These are phyloP conservation scores for Camptogramma bilineatum DNA, from an alignment of 2,888 invertebrate genomes.

Conservation along the genomic window DNA sequence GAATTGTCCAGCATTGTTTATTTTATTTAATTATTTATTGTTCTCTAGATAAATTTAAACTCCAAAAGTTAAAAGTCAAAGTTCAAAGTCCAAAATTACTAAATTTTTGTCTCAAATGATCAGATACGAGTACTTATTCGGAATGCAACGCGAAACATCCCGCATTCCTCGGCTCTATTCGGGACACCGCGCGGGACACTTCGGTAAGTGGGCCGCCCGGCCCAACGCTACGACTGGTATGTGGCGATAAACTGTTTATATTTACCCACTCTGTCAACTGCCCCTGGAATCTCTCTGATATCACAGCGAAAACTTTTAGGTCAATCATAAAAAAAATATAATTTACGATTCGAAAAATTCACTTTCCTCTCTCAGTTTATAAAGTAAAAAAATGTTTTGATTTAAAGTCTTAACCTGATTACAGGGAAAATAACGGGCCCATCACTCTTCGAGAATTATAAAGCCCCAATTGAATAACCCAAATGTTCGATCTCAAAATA, in stretches of 20 bases:
- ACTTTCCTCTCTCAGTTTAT: background rate
- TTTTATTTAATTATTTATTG: no score
- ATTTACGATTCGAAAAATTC: slow-evolving; percentile 17
- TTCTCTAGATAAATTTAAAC: no score
- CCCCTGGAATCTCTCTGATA: background rate
- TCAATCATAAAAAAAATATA: slow-evolving; percentile 16
- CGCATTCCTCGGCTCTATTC: slow-evolving; percentile 13
- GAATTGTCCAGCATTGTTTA: no score
- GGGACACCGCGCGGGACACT: slow-evolving; percentile 9
- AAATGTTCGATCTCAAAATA: slow-evolving; percentile 31
- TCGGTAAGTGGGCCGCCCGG: slow-evolving; percentile 24
- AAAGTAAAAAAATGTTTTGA: slow-evolving; percentile 12
- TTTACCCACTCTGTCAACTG: slow-evolving; percentile 3
- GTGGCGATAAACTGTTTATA: slow-evolving; percentile 18
- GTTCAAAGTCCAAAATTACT: no score
- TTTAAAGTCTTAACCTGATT: slow-evolving; percentile 25
- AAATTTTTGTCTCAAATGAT: background rate
- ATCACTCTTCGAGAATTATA: slow-evolving; percentile 25
- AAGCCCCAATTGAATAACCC: slow-evolving; percentile 27
- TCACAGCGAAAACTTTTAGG: slow-evolving; percentile 7
- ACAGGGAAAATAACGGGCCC: slow-evolving; percentile 21
- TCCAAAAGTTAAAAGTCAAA: no score
- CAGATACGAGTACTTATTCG: background rate
- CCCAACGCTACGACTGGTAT: slow-evolving; percentile 19
- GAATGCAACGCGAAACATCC: slow-evolving; percentile 4